Evolutionary conservation across 1,140 invertebrate genomes (phyloP), one percentile per base, ranked within the genome.

Genomic region (Micrasema longulum): DNA sequence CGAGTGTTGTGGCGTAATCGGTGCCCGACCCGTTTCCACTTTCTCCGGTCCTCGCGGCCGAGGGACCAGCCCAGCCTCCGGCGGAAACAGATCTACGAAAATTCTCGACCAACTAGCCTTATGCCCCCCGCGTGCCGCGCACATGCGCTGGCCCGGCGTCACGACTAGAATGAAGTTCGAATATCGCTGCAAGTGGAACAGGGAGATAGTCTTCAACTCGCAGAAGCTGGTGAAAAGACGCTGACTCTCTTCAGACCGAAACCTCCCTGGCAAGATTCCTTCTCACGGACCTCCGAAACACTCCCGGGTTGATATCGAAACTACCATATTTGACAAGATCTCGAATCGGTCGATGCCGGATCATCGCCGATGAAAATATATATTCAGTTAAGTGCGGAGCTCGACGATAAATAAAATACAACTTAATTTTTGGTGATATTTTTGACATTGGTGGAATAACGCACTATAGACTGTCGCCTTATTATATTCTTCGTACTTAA

Each of bases 191-290:
- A 93, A 92, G 85, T 94, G 92, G 92, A 94, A 93, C 84, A 90
- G 91, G 85, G 92, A 94, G 84, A 94, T 94, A 84, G 92, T 95
- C 84, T 90, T 95, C 85, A 94, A 94, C 84, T 94, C 92, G 80
- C 92, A 95, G 82, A 95, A 95, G 86, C 87, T 95, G 77, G 93
- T 95, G 75, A 95, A 95, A 84, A 93, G 93, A 93, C 92, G 93
- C 86, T 81, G 80, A 79, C 72, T 50, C 38, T 45, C 43, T n/a
- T n/a, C n/a, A n/a, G n/a, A n/a, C 11, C 38, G n/a, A 31, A 11
- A 18, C 55, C 41, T 16, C 23, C 36, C 31, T 26, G 14, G 4
- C 36, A 35, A 16, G 31, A 20, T 50, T 11, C 64, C 64, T 12
- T 16, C 35, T 41, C 35, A 31, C 45, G n/a, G 41, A 22, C 52